phyloP scores from a whole-genome alignment of 2,113 vertebrate genomes.

The Collichthys lucidus region DNA sequence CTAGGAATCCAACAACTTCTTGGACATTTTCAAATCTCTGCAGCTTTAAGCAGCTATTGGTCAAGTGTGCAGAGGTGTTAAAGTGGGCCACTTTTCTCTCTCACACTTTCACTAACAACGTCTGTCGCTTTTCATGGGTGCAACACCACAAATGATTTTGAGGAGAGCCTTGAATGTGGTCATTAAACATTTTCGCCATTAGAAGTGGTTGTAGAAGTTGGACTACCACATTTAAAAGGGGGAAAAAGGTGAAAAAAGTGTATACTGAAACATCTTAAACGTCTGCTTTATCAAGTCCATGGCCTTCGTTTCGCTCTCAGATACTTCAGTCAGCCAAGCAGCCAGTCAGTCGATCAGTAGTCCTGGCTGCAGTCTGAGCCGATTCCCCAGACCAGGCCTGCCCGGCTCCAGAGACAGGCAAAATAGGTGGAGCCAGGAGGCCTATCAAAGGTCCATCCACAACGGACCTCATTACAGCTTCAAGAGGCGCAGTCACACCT shows the following conservation, averaged over 20 bases:
- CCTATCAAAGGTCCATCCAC: slow-evolving; percentile 70
- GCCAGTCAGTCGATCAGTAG: slow-evolving; percentile 7
- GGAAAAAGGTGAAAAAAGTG: background rate
- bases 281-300: background rate
- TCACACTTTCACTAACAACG: background rate
- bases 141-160: background rate
- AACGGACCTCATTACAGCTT: slow-evolving; percentile 72
- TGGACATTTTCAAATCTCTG: background rate
- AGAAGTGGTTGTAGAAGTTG: background rate
- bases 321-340: slow-evolving; percentile 6
- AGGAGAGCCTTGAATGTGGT: background rate
- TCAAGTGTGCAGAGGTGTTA: background rate
- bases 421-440: slow-evolving; percentile 53
- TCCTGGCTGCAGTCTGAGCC: slow-evolving; percentile 34
- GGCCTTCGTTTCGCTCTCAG: background rate
- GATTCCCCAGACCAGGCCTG: slow-evolving; percentile 14
- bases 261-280: background rate
- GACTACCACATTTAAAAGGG: too few species aligned
- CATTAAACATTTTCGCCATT: background rate
- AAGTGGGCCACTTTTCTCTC: background rate
- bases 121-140: background rate
- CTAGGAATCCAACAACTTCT: background rate
- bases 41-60: background rate
- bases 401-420: slow-evolving; percentile 14
- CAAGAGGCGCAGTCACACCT: slow-evolving; percentile 59